phyloP scores from a whole-genome alignment of 2,888 invertebrate species.

The Charanyca ferruginea region DNA sequence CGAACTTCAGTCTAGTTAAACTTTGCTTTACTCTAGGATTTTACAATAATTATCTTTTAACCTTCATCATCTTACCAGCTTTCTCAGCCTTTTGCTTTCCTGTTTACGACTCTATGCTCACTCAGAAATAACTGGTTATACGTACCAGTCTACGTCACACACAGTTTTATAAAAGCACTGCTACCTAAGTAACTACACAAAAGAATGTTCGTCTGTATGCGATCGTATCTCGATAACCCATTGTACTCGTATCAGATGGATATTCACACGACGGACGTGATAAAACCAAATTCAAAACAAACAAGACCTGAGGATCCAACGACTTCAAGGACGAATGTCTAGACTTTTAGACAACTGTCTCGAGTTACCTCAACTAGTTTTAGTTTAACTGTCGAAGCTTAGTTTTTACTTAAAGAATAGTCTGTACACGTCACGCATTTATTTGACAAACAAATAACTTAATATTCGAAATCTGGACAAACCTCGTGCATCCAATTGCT shows the following conservation, averaged over 20 bases:
- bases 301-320: constrained; percentile 21
- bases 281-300: constrained; percentile 42
- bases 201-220: constrained; percentile 6
- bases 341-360: constrained; percentile 40
- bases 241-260: constrained; percentile 49
- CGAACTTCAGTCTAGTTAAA: not conserved
- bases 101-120: not conserved
- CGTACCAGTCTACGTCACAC: not conserved
- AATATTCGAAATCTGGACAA: not conserved
- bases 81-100: not conserved
- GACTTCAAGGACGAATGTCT: constrained; percentile 52
- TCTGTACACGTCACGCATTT: not conserved
- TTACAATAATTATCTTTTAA: not conserved
- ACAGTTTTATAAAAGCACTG: constrained; percentile 5
- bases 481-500: not conserved
- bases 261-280: constrained; percentile 37
- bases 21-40: not conserved
- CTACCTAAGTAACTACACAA: constrained; percentile 14
- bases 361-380: constrained; percentile 33
- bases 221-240: constrained; percentile 38
- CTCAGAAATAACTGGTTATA: not conserved
- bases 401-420: constrained; percentile 5
- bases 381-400: constrained; percentile 4
- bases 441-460: not conserved
- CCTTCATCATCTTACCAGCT: not conserved